Evolutionary conservation across 2,113 vertebrate species (phyloP), one percentile per base, ranked within the genome.

Genomic region (Cheilinus undulatus): DNA sequence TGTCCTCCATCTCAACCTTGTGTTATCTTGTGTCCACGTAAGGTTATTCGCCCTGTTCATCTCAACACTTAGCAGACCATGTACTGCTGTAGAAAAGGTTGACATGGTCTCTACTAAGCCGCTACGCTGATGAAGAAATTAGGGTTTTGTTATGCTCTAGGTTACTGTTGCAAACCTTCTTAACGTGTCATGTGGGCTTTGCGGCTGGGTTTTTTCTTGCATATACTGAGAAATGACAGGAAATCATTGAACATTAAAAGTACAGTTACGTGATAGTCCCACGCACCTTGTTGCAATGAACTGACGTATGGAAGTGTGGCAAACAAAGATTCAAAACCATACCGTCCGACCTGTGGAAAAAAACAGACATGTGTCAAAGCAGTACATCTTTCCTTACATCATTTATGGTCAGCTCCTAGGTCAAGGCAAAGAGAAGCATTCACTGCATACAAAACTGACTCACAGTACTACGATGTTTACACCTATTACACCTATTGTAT

Each of bases 241-340:
- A 36, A 62, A 43, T 4, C 17, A 50, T 0, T 5, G 4, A 28
- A 62, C 8, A 46, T 9, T 46, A 19, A 23, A 28, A 19, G 22
- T 45, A 32, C 12, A 43, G 42, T 56, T 60, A 36, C 7, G 7
- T 23, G 19, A 58, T 4, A 53, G n/a, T 17, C 61, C 3, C 23
- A 46, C 81, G 78, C 94, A 98, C 97, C 96, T 98, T 97, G 92
- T 96, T 97, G 91, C 96, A 97, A 72, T 94, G 92, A 84, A 95
- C 93, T 58, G 94, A 92, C 45, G 96, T 95, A 74, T 89, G 87
- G 88, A 97, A 97, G 54, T 96, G 94, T 1, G 96, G 95, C 32
- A 95, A 92, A 86, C 97, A 98, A 81, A 97, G 90, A 84, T 98
- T 96, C 79, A 98, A 93, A 38, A 97, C 96, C 97, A 98, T 98